phyloP scores from a whole-genome alignment of 2,797 vertebrate species.

The Acanthopagrus latus region DNA sequence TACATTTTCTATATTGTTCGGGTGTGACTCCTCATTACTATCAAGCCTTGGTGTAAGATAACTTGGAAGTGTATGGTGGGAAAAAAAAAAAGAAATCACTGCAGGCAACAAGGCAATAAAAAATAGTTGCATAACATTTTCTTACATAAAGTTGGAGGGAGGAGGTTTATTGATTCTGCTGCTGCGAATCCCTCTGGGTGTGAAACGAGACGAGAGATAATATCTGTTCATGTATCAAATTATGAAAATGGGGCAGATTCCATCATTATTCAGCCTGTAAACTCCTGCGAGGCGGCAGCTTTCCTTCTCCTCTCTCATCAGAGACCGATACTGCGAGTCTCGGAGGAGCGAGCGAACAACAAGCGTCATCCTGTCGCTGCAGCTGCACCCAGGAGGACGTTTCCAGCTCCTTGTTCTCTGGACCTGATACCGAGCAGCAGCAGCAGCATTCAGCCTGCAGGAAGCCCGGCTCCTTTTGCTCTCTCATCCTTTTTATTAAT shows the following conservation, averaged over 20 bases:
- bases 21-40: neutral
- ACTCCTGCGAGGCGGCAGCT: constrained; percentile 15
- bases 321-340: constrained; percentile 30
- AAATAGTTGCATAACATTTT: constrained; percentile 36
- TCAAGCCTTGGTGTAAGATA: neutral
- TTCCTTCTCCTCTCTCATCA: constrained; percentile 31
- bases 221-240: constrained; percentile 37
- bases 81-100: neutral
- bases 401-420: constrained; percentile 46
- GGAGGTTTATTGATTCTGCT: constrained; percentile 49
- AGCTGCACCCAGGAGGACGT: constrained; percentile 57
- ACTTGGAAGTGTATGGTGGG: neutral
- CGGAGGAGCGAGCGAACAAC: constrained; percentile 32
- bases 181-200: constrained; percentile 32
- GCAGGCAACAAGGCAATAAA: neutral
- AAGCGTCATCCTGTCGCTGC: constrained; percentile 17
- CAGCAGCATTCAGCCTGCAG: constrained; percentile 47
- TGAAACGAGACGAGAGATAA: constrained; percentile 14
- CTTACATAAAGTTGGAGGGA: constrained; percentile 38
- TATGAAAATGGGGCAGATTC: constrained; percentile 43
- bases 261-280: constrained; percentile 15
- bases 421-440: constrained; percentile 15
- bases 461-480: constrained; percentile 19
- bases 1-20: neutral
- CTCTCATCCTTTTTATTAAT: constrained; percentile 61